These are phyloP conservation scores for Oxycera nigricornis DNA, from an alignment of 2,888 invertebrate species.

Conservation along the genomic window DNA sequence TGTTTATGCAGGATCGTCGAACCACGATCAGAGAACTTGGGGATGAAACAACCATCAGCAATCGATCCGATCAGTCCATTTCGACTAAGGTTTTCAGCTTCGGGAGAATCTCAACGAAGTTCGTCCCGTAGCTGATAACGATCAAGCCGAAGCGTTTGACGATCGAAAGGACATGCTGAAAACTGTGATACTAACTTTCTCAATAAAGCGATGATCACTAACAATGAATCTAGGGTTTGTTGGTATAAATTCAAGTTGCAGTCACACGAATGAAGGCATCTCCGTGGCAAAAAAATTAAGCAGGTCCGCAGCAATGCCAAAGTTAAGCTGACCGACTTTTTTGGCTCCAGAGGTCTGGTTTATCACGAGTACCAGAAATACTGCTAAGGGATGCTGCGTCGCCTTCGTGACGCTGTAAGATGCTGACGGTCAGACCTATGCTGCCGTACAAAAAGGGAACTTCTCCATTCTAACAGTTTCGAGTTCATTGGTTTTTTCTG, in stretches of 20 bases:
- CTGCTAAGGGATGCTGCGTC: neutral
- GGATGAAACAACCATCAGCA: neutral
- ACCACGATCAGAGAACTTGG: neutral
- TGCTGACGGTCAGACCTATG: neutral
- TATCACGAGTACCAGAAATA: neutral
- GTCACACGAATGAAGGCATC: neutral
- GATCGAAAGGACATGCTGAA: neutral
- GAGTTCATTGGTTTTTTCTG: too few species aligned
- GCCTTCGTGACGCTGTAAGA: neutral
- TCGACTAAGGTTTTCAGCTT: neutral
- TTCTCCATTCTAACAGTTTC: too few species aligned
- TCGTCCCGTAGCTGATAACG: neutral
- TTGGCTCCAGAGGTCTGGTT: neutral
- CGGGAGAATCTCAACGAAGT: neutral
- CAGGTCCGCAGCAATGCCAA: neutral
- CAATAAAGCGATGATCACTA: neutral
- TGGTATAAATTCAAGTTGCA: neutral
- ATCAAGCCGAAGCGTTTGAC: neutral
- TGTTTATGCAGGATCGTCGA: neutral
- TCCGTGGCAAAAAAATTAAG: neutral
- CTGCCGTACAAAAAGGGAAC: too few species aligned
- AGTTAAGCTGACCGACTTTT: neutral
- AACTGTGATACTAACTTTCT: neutral
- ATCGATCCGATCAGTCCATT: neutral
- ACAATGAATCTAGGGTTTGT: neutral